Conservation (phyloP, 1,140 invertebrate species). For the Camponotus pennsylvanicus region DNA sequence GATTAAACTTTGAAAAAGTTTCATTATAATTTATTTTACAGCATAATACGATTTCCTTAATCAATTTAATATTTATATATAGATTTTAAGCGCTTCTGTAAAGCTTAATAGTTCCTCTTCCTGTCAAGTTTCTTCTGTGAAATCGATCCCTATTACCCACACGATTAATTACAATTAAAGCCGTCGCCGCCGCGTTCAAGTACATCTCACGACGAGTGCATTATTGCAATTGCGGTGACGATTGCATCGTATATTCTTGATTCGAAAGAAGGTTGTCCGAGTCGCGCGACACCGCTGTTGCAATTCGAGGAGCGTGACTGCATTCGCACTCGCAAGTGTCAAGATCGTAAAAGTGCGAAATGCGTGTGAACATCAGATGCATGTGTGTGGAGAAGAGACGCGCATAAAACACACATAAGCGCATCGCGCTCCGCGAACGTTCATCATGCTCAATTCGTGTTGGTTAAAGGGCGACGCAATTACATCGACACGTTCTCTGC, state of each 20-base stretch:
- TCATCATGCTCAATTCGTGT: conserved; percentile 13
- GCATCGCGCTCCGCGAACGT: not conserved
- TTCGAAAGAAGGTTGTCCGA: conserved; percentile 58
- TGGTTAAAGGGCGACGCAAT: conserved; percentile 14
- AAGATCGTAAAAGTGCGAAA: conserved; percentile 1
- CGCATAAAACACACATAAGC: not conserved
- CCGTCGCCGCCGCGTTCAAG: conserved; percentile 23
- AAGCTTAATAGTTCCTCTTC: too few relatives aligned
- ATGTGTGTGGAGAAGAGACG: not conserved
- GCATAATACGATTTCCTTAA: not conserved
- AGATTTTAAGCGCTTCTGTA: not conserved
- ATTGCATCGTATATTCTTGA: conserved; percentile 62
- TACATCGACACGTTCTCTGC: conserved; percentile 1
- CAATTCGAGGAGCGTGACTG: conserved; percentile 12
- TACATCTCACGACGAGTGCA: not conserved
- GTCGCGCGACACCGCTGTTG: conserved; percentile 18
- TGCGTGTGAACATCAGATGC: not conserved
- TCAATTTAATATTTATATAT: conserved; percentile 10
- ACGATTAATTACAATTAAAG: conserved; percentile 32
- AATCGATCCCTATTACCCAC: conserved; percentile 33
- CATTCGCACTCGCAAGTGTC: conserved; percentile 9
- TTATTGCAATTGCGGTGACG: conserved; percentile 58
- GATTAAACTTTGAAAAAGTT: not conserved
- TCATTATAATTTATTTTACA: not conserved
- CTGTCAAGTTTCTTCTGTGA: not conserved